phyloP scores from a whole-genome alignment of 2,797 vertebrate species.

The Mus minutoides region DNA sequence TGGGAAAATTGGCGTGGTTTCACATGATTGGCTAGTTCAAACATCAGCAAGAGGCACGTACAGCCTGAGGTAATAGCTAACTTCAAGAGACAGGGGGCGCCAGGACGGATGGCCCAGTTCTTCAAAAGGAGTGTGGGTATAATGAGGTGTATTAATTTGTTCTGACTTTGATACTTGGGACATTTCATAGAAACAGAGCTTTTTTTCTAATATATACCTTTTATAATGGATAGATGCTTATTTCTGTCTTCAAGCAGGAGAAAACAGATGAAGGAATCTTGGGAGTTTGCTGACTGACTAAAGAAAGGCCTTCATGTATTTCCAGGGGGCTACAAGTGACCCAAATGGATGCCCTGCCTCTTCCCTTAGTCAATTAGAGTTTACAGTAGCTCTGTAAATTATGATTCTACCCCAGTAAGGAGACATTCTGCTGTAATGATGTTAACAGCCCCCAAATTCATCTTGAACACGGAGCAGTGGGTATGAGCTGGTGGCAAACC shows the following conservation, averaged over 20 bases:
- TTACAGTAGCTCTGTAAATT: neutral
- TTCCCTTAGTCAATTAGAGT: neutral
- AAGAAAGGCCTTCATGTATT: neutral
- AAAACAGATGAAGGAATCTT: neutral
- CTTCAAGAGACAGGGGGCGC: too few species aligned
- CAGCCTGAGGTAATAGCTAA: too few species aligned
- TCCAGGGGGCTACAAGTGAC: neutral
- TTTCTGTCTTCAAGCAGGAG: slow-evolving; percentile 10
- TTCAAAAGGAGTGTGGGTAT: neutral
- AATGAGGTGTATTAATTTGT: neutral
- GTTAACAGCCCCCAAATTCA: neutral
- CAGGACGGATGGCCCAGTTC: too few species aligned
- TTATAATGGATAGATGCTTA: neutral
- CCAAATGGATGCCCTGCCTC: neutral
- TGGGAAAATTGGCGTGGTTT: too few species aligned
- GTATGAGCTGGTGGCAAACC: neutral
- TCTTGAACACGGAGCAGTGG: neutral
- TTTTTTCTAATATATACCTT: neutral
- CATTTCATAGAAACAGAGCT: neutral
- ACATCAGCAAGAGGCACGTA: too few species aligned
- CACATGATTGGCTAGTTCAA: too few species aligned
- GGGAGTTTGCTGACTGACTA: neutral
- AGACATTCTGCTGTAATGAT: rapidly evolving
- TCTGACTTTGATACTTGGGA: neutral
- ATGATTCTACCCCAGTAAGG: neutral